Conservation (phyloP, 2,888 invertebrate genomes). For the Schizaphis graminum region DNA sequence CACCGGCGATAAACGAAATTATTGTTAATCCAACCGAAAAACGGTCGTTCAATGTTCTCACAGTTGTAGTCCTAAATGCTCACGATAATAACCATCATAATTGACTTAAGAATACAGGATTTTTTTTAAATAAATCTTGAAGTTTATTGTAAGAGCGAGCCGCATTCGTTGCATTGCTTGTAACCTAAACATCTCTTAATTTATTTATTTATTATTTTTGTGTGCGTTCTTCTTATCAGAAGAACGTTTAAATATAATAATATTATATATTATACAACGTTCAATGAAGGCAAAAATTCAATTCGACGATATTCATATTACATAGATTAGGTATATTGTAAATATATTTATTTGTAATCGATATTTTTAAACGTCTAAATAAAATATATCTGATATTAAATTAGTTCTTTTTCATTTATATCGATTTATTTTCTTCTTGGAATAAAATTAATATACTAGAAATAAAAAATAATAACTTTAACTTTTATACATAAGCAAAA, state of each 20-base stretch:
- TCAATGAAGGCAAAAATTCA: not conserved
- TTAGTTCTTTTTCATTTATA: slow-evolving; percentile 4
- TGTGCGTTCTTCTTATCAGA: not conserved
- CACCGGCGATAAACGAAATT: not conserved
- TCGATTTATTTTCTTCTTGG: slow-evolving; percentile 6
- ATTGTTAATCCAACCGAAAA: slow-evolving; percentile 6
- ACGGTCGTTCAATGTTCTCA: not conserved
- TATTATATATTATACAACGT: not conserved
- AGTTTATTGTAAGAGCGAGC: not conserved
- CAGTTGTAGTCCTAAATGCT: not conserved
- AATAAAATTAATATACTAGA: slow-evolving; percentile 4
- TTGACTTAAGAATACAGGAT: not conserved
- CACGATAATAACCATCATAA: not conserved
- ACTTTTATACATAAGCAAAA: not conserved
- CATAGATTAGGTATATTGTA: not conserved
- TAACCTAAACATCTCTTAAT: not conserved
- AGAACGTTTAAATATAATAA: not conserved
- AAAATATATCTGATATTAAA: slow-evolving; percentile 42
- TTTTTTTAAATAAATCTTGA: not conserved
- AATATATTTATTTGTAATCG: not conserved
- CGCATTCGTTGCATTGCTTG: not conserved
- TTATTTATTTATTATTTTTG: not conserved
- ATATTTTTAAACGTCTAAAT: not conserved
- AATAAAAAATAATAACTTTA: slow-evolving; percentile 21
- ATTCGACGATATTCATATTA: not conserved